Conservation (phyloP, 2,113 vertebrate species). For the Pavo muticus region DNA sequence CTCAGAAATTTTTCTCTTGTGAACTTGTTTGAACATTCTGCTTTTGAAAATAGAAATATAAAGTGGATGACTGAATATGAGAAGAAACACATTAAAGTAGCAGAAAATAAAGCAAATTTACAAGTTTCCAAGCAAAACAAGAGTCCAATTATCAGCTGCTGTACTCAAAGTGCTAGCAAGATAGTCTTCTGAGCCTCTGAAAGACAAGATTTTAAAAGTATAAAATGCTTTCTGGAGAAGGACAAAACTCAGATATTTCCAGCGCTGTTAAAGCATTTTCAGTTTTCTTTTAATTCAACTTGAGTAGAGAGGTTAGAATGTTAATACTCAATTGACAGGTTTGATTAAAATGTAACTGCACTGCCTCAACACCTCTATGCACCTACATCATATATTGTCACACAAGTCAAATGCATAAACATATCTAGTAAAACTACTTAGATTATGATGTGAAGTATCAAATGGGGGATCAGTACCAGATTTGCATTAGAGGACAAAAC, state of each 20-base stretch:
- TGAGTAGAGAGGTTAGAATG: not conserved
- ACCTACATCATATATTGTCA: fast-evolving
- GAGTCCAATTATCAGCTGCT: not conserved
- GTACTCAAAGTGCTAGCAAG: not conserved
- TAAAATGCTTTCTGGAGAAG: not conserved
- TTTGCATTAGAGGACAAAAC: not conserved
- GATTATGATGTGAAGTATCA: fast-evolving
- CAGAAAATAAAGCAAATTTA: not conserved
- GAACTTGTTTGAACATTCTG: not conserved
- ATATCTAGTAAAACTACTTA: not conserved
- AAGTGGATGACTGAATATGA: not conserved
- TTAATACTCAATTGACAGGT: not conserved
- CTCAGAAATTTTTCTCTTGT: not conserved
- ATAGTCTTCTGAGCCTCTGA: not conserved
- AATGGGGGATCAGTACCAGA: not conserved
- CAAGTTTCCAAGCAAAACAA: not conserved
- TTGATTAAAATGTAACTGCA: not conserved
- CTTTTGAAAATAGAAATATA: not conserved
- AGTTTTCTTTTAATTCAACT: not conserved
- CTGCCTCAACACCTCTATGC: not conserved
- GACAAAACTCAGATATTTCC: not conserved
- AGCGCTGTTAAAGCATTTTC: not conserved
- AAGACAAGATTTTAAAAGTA: not conserved
- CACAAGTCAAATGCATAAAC: not conserved
- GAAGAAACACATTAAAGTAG: not conserved